Percentiles rank a stretch among this genome's conserved stretches.
Evolutionary conservation across 2,888 invertebrate species (phyloP).

Genomic region (Imbricaverruca yamaguchii): DNA sequence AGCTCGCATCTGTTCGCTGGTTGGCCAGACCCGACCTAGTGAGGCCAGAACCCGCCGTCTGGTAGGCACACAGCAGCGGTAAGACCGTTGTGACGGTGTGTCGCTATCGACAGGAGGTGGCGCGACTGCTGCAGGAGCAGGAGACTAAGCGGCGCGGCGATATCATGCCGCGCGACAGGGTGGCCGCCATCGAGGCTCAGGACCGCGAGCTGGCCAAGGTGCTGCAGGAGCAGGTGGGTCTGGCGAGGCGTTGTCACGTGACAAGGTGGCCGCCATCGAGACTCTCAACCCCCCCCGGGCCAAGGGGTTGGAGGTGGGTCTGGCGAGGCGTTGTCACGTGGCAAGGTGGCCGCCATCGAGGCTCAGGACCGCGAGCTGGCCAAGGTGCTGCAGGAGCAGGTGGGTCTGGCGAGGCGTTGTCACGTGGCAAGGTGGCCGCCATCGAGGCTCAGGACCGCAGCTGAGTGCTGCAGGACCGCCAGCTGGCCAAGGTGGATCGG

Average conservation of each 20-base stretch:
- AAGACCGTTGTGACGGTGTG: too few relatives aligned
- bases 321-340: constrained; percentile 50
- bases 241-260: too few relatives aligned
- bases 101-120: constrained; percentile 53
- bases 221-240: constrained; percentile 55
- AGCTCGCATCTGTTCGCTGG: too few relatives aligned
- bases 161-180: constrained; percentile 52
- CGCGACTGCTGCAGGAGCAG: constrained; percentile 64
- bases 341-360: constrained; percentile 64
- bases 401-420: constrained; percentile 49
- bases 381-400: constrained; percentile 61
- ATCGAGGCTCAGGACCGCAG: constrained; percentile 71
- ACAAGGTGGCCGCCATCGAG: too few relatives aligned
- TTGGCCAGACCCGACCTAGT: too few relatives aligned
- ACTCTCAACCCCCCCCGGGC: constrained; percentile 46
- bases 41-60: too few relatives aligned
- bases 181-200: constrained; percentile 68
- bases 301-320: constrained; percentile 59
- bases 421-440: constrained; percentile 58
- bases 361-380: constrained; percentile 72
- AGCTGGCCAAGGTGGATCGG: too few relatives aligned
- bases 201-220: constrained; percentile 68
- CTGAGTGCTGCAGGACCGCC: constrained; percentile 60
- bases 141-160: constrained; percentile 55
- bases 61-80: too few relatives aligned